A percentile compares a stretch with the other conserved stretches of the same genome.
These are phyloP conservation scores for Delia radicum DNA, from an alignment of 1,140 invertebrate species.

Conservation along the genomic window DNA sequence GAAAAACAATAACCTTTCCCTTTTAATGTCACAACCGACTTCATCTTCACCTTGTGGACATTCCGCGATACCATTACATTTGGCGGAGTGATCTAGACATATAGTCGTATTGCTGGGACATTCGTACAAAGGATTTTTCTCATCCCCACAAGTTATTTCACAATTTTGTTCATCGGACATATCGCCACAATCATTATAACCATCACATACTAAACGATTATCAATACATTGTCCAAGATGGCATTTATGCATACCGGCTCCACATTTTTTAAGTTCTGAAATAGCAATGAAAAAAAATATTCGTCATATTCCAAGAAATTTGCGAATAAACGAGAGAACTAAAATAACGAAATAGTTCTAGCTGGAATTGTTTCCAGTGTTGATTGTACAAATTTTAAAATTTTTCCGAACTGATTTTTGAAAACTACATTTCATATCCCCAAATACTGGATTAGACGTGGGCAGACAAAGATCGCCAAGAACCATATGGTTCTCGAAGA, in stretches of 20 bases:
- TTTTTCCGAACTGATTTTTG: too few species aligned
- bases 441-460: too few species aligned
- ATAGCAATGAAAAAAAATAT: too few species aligned
- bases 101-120: constrained; percentile 73
- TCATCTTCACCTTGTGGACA: constrained; percentile 72
- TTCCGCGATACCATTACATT: constrained; percentile 71
- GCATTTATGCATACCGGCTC: constrained; percentile 55
- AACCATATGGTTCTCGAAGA: too few species aligned
- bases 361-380: too few species aligned
- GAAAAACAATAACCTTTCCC: constrained; percentile 58
- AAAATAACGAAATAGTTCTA: too few species aligned
- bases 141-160: constrained; percentile 76
- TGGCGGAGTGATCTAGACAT: constrained; percentile 51
- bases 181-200: constrained; percentile 61
- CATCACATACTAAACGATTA: constrained; percentile 56
- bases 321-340: too few species aligned
- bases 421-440: too few species aligned
- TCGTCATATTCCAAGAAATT: too few species aligned
- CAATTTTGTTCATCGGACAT: constrained; percentile 71
- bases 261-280: constrained; percentile 39
- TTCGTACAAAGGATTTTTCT: constrained; percentile 65
- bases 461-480: too few species aligned
- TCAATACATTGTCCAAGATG: constrained; percentile 59
- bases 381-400: too few species aligned
- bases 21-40: constrained; percentile 68